Percentiles rank a stretch among this genome's conserved stretches.
Conservation (phyloP, 1,140 invertebrate genomes). For the Achroia grisella region DNA sequence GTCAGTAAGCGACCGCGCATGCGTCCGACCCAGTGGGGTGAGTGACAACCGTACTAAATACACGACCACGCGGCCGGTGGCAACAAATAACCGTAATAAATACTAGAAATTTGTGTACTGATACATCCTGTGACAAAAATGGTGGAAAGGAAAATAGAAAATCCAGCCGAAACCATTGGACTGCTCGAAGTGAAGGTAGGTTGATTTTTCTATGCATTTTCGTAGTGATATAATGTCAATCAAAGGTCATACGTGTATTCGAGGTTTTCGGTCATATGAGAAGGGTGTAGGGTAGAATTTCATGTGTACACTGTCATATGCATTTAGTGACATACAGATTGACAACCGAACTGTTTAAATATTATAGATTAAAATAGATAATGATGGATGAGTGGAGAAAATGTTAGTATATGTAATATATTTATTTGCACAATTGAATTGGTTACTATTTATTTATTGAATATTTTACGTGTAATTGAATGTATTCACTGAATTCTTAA, state of each 20-base stretch:
- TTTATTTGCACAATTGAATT: too few relatives aligned
- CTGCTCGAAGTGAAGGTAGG: conserved; percentile 35
- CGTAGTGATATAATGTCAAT: conserved; percentile 18
- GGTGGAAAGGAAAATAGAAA: conserved; percentile 18
- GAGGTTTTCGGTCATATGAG: conserved; percentile 5
- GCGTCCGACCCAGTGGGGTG: conserved; percentile 5
- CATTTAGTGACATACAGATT: too few relatives aligned
- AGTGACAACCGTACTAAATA: conserved; percentile 8
- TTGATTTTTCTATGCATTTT: conserved; percentile 2
- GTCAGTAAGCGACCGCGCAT: conserved; percentile 20
- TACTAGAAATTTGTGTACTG: conserved; percentile 1
- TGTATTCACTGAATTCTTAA: too few relatives aligned
- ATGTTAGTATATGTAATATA: too few relatives aligned
- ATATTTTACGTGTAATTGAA: too few relatives aligned
- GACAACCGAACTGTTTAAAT: too few relatives aligned
- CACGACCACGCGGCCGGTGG: conserved; percentile 15
- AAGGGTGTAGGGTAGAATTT: conserved; percentile 1
- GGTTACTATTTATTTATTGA: too few relatives aligned
- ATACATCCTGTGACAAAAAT: conserved; percentile 13
- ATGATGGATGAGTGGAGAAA: too few relatives aligned
- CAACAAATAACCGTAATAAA: neutral
- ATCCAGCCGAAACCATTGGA: conserved; percentile 25
- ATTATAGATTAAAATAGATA: too few relatives aligned
- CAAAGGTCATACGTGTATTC: conserved; percentile 19
- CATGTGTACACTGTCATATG: too few relatives aligned